Percentiles rank a stretch among this genome's conserved stretches.
Evolutionary conservation across 2,113 vertebrate genomes (phyloP).

Genomic region (Odontophorus gujanensis): DNA sequence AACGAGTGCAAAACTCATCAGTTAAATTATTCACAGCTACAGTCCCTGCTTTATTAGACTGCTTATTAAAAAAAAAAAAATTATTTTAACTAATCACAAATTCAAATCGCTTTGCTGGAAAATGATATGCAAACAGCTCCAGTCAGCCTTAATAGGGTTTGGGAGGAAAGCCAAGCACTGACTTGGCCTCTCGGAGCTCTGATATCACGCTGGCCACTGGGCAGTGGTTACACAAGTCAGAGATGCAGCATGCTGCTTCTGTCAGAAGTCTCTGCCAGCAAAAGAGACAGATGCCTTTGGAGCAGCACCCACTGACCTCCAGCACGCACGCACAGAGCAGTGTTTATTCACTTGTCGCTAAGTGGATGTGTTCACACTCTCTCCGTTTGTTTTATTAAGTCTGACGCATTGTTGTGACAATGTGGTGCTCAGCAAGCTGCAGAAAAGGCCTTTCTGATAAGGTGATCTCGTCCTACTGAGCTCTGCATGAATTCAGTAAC

Average conservation of each 20-base stretch:
- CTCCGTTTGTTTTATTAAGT: background rate
- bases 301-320: background rate
- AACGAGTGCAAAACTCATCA: background rate
- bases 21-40: slow-evolving; percentile 12
- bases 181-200: slow-evolving; percentile 18
- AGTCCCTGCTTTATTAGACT: slow-evolving; percentile 16
- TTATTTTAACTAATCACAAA: slow-evolving; percentile 47
- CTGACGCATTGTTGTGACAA: background rate
- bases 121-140: slow-evolving; percentile 16
- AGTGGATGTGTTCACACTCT: slow-evolving; percentile 4
- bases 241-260: background rate
- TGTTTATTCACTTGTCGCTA: background rate
- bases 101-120: slow-evolving; percentile 28
- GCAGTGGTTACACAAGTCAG: background rate
- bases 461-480: background rate
- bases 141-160: slow-evolving; percentile 19
- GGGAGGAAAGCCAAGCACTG: slow-evolving; percentile 26
- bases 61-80: background rate
- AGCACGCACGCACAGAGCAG: background rate
- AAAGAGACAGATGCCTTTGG: slow-evolving; percentile 6
- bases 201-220: background rate
- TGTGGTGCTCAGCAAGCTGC: background rate
- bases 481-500: background rate
- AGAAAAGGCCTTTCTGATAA: background rate
- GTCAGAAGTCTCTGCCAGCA: background rate